These are phyloP conservation scores for Hydrotaea diabolus DNA, from an alignment of 2,888 invertebrate species.

Conservation along the genomic window DNA sequence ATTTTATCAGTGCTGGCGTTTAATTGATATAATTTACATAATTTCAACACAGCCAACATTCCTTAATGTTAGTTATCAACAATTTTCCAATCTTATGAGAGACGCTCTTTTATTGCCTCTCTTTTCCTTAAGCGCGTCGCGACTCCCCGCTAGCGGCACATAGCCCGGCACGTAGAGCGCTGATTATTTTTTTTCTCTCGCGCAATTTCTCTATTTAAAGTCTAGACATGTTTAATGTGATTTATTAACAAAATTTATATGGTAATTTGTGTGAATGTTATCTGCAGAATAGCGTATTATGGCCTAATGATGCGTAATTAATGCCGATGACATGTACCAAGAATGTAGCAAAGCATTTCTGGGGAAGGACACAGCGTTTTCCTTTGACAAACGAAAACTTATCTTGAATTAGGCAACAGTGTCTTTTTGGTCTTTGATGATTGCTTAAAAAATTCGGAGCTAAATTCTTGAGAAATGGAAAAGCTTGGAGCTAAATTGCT, in stretches of 20 bases:
- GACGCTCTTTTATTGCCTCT: neutral
- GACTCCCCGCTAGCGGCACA: neutral
- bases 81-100: slow-evolving; percentile 16
- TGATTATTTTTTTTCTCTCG: slow-evolving; percentile 17
- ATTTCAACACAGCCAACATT: slow-evolving; percentile 34
- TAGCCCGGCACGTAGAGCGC: slow-evolving; percentile 14
- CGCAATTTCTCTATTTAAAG: slow-evolving; percentile 55
- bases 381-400: too few species aligned
- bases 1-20: slow-evolving; percentile 56
- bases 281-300: slow-evolving; percentile 11
- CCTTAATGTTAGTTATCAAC: slow-evolving; percentile 30
- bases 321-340: slow-evolving; percentile 22
- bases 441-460: too few species aligned
- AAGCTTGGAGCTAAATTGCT: too few species aligned
- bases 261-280: slow-evolving; percentile 32
- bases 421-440: neutral
- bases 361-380: neutral
- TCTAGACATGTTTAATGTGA: slow-evolving; percentile 63
- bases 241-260: slow-evolving; percentile 44
- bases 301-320: slow-evolving; percentile 43
- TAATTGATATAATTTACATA: slow-evolving; percentile 60
- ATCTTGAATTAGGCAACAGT: too few species aligned
- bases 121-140: neutral
- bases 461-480: too few species aligned
- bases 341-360: neutral